phyloP scores from a whole-genome alignment of 2,113 vertebrate genomes.

The Rhinoptilus africanus region DNA sequence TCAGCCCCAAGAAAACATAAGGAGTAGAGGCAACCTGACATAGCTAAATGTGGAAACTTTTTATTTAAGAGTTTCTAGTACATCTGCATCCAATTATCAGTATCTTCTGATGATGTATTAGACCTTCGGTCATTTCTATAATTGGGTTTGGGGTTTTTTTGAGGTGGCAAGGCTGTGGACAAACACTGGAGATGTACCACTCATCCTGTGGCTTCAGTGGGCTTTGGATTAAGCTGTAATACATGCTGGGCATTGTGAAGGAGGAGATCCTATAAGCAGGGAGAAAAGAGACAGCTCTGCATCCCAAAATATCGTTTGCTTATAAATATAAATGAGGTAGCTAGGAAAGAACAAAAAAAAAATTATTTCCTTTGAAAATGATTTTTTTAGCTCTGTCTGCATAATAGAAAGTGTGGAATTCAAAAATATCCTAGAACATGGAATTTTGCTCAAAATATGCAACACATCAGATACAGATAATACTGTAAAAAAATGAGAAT shows the following conservation, averaged over 20 bases:
- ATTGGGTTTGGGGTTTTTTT: neutral
- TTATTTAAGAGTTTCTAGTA: neutral
- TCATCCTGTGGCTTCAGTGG: neutral
- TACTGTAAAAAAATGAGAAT: neutral
- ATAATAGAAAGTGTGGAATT: neutral
- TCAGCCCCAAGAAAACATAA: neutral
- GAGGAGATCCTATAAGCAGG: neutral
- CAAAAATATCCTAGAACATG: neutral
- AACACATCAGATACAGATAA: neutral
- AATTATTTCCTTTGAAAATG: neutral
- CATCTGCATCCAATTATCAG: neutral
- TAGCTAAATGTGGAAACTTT: neutral
- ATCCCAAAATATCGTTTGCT: neutral
- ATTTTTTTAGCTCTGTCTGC: neutral
- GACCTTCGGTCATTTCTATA: neutral
- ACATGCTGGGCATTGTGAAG: neutral
- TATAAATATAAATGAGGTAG: constrained; percentile 13
- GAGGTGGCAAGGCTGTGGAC: neutral
- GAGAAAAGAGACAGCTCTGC: neutral
- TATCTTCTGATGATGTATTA: neutral
- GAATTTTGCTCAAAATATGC: neutral
- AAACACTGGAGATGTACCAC: neutral
- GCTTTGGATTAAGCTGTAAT: neutral
- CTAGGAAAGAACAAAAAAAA: neutral
- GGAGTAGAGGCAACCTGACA: neutral